Evolutionary conservation across 1,140 invertebrate genomes (phyloP).

Genomic region (Leptoteleia sp.): DNA sequence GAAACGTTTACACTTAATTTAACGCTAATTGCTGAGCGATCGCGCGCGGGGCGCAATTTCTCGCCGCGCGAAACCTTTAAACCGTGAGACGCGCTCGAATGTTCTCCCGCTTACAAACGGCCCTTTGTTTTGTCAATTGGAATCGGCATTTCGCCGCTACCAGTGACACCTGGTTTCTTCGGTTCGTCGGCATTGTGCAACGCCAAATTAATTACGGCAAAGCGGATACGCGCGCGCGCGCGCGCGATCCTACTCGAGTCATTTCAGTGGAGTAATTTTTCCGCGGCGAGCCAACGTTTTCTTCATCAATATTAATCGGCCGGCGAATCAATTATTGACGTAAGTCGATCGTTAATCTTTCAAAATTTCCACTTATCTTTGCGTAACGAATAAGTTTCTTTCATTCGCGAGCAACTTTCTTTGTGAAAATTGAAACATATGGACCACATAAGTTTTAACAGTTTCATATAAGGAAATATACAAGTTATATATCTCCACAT

Average conservation of each 20-base stretch:
- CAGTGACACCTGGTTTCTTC: constrained; percentile 30
- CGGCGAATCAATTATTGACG: constrained; percentile 40
- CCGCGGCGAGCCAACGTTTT: no score
- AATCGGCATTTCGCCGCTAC: constrained; percentile 19
- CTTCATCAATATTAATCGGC: constrained; percentile 61
- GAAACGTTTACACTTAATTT: constrained; percentile 50
- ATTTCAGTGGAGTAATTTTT: no score
- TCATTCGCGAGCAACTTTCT: constrained; percentile 13
- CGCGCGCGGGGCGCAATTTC: constrained; percentile 21
- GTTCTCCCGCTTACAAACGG: constrained; percentile 27
- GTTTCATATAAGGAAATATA: no score
- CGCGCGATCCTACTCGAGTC: no score
- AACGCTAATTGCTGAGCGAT: constrained; percentile 48
- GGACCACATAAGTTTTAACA: no score
- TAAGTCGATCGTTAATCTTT: constrained; percentile 54
- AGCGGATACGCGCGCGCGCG: constrained; percentile 1
- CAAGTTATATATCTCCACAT: no score
- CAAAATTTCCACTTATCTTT: constrained; percentile 32
- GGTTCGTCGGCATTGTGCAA: constrained; percentile 30
- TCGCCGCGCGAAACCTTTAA: constrained; percentile 15
- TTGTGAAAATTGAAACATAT: no score
- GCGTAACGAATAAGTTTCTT: constrained; percentile 5
- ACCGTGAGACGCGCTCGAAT: constrained; percentile 34
- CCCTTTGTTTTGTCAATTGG: constrained; percentile 43
- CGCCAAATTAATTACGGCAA: constrained; percentile 45